phyloP scores from a whole-genome alignment of 2,113 vertebrate genomes.

The Mellivora capensis region DNA sequence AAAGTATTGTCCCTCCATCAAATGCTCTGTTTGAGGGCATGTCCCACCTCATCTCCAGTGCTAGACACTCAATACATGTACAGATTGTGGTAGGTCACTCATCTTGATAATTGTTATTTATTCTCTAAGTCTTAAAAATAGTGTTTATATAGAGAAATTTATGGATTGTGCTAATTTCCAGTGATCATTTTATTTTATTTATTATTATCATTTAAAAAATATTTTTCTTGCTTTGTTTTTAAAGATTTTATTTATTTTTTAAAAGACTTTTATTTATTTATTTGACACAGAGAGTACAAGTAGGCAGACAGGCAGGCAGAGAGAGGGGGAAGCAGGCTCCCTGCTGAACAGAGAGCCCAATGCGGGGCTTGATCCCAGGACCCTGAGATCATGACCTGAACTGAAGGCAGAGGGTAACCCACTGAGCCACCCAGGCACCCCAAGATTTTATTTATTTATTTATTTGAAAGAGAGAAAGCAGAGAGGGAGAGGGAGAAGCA shows the following conservation, averaged over 20 bases:
- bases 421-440: neutral
- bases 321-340: neutral
- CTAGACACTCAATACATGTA: neutral
- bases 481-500: neutral
- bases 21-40: neutral
- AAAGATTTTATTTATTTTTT: neutral
- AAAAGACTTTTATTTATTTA: neutral
- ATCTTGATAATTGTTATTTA: neutral
- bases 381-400: neutral
- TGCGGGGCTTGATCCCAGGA: neutral
- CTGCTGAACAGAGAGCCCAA: neutral
- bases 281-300: neutral
- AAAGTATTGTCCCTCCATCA: neutral
- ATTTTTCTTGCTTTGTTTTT: neutral
- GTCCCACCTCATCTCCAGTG: neutral
- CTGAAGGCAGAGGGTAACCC: neutral
- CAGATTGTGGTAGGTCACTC: neutral
- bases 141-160: neutral
- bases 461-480: neutral
- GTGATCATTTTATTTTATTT: neutral
- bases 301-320: neutral
- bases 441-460: neutral
- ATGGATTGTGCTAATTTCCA: neutral
- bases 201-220: neutral
- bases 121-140: neutral